A percentile compares a stretch with the other conserved stretches of the same genome.
phyloP scores from a whole-genome alignment of 92 coral and sea anemone species.

The Epizoanthus fatuus region DNA sequence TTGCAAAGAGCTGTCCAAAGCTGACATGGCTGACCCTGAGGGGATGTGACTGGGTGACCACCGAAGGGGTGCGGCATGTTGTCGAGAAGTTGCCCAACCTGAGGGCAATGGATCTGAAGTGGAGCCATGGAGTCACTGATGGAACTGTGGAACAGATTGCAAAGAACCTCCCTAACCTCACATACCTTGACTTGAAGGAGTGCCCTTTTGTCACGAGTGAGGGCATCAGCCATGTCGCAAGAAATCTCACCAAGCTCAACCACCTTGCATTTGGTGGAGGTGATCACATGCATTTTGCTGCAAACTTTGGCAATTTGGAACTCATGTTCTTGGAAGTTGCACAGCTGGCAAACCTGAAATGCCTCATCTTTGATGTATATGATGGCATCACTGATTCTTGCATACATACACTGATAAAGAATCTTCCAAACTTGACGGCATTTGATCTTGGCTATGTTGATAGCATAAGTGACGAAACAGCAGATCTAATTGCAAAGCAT shows the following conservation, averaged over 20 bases:
- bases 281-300: slow-evolving; percentile 84
- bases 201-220: slow-evolving; percentile 91
- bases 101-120: slow-evolving; percentile 80
- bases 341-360: slow-evolving; percentile 72
- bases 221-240: slow-evolving; percentile 78
- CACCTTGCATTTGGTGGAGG: slow-evolving; percentile 93
- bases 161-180: slow-evolving; percentile 74
- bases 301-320: slow-evolving; percentile 72
- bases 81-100: slow-evolving; percentile 78
- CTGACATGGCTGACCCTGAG: slow-evolving; percentile 76
- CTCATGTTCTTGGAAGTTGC: slow-evolving; percentile 85
- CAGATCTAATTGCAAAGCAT: slow-evolving; percentile 72
- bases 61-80: slow-evolving; percentile 74
- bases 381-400: slow-evolving; percentile 85
- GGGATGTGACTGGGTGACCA: slow-evolving; percentile 95
- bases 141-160: slow-evolving; percentile 78
- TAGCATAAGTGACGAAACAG: slow-evolving; percentile 84
- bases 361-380: slow-evolving; percentile 83
- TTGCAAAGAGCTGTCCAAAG: slow-evolving; percentile 78
- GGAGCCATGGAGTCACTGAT: slow-evolving; percentile 90
- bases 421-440: slow-evolving; percentile 74
- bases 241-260: slow-evolving; percentile 71
- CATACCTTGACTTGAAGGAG: slow-evolving; percentile 83
- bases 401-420: slow-evolving; percentile 74
- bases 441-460: slow-evolving; percentile 92